A percentile compares a stretch with the other conserved stretches of the same genome.
These are phyloP conservation scores for Cataglyphis cursor DNA, from an alignment of 2,888 invertebrate genomes.

Conservation along the genomic window DNA sequence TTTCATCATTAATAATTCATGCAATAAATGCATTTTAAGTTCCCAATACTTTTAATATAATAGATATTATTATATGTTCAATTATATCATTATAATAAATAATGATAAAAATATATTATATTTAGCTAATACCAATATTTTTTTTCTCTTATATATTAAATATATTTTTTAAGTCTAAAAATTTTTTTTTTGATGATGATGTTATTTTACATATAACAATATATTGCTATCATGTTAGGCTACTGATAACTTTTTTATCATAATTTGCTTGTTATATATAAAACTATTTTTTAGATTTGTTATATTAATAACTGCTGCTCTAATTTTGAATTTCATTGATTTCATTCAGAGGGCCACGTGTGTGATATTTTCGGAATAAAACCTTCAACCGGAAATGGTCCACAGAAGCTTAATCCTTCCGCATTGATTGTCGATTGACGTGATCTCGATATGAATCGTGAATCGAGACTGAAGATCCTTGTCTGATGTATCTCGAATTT, in stretches of 20 bases:
- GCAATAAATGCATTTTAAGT: too few species aligned
- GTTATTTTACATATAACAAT: neutral
- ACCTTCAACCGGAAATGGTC: neutral
- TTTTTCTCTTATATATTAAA: neutral
- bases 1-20: too few species aligned
- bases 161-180: neutral
- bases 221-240: neutral
- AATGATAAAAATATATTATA: too few species aligned
- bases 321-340: neutral
- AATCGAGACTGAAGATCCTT: slow-evolving; percentile 55
- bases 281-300: neutral
- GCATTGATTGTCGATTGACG: slow-evolving; percentile 49
- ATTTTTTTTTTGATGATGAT: neutral
- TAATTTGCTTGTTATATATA: neutral
- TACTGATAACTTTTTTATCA: neutral
- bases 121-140: too few species aligned
- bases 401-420: slow-evolving; percentile 11
- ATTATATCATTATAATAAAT: too few species aligned
- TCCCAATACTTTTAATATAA: neutral
- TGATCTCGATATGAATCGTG: slow-evolving; percentile 28
- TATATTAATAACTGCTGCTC: neutral
- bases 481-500: slow-evolving; percentile 68
- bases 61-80: neutral
- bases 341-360: neutral
- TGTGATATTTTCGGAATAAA: neutral